Conservation (phyloP, 2,113 vertebrate species). For the Polypterus bichir region DNA sequence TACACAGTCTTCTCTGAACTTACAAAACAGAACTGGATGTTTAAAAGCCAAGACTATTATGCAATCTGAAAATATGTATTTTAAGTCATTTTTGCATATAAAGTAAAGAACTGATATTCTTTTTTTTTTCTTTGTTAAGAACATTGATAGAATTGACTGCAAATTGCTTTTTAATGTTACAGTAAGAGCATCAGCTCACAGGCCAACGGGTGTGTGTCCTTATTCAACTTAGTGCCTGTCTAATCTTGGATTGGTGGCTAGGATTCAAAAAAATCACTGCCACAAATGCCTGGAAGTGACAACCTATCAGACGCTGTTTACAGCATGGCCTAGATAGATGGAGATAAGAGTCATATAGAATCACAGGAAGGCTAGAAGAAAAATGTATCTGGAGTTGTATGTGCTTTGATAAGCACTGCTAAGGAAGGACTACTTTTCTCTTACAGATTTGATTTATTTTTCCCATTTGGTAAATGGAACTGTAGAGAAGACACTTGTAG, state of each 20-base stretch:
- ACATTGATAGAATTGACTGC: not conserved
- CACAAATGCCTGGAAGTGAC: conserved; percentile 1
- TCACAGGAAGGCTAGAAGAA: not conserved
- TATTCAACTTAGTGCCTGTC: not conserved
- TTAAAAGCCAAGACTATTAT: too few relatives aligned
- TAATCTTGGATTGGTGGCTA: not conserved
- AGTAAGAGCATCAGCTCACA: not conserved
- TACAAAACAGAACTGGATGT: too few relatives aligned
- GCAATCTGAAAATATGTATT: too few relatives aligned
- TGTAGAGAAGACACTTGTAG: too few relatives aligned
- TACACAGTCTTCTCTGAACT: too few relatives aligned
- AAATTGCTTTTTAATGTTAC: not conserved
- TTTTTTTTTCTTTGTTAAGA: too few relatives aligned
- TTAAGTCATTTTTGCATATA: too few relatives aligned
- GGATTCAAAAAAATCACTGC: conserved; percentile 1
- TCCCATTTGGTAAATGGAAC: too few relatives aligned
- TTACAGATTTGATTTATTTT: too few relatives aligned
- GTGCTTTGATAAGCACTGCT: too few relatives aligned
- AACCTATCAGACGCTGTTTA: not conserved
- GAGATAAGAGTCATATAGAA: not conserved
- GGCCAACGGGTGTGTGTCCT: not conserved
- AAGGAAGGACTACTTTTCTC: too few relatives aligned
- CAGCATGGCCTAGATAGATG: not conserved
- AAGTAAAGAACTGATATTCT: too few relatives aligned
- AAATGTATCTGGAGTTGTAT: not conserved